Evolutionary conservation across 2,797 vertebrate genomes (phyloP), one percentile per base, ranked within the genome.

Genomic region (Acomys russatus): DNA sequence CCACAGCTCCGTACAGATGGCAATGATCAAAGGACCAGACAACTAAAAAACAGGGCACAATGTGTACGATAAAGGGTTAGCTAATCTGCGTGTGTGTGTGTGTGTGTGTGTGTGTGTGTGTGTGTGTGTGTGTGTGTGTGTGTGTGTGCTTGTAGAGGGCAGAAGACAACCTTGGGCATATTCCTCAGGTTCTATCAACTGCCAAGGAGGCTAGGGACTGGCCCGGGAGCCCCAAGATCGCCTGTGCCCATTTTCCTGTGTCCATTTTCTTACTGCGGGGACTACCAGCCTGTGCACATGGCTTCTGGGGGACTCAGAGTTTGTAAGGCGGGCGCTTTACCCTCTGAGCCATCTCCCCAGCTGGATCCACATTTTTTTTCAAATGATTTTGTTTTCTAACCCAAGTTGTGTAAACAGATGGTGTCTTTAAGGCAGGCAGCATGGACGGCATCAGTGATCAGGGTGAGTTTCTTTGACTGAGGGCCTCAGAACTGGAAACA

Each of bases 371-470:
- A 35, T 64, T 33, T 87, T 95, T 38, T 61, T 79, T 54, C 86
- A 92, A 63, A 76, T 70, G 56, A 85, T 49, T 33, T 59, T 76
- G 59, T 59, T 77, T 90, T 80, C 33, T 83, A 54, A 74, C 44
- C 54, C 25, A 10, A n/a, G 18, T 56, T 83, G 77, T 71, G 14
- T 49, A 89, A 94, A 74, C 14, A 49, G 4, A 90, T 8, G n/a
- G 49, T 14, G 61, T 56, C 77, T 90, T 73, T 63, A 30, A 90
- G 66, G 38, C 2, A 28, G 30, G 33, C 18, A 25, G 64, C 66
- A 59, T 68, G 71, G 89, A n/a, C 83, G 79, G 79, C 79, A 80
- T 82, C 33, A 74, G 23, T 54, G 49, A 85, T 54, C 88, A 63
- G 51, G 83, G 73, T 38, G 54, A 66, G 33, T 71, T 84, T 64